These are phyloP conservation scores for Chrysotoxum bicinctum DNA, from an alignment of 2,888 invertebrate genomes.

Conservation along the genomic window DNA sequence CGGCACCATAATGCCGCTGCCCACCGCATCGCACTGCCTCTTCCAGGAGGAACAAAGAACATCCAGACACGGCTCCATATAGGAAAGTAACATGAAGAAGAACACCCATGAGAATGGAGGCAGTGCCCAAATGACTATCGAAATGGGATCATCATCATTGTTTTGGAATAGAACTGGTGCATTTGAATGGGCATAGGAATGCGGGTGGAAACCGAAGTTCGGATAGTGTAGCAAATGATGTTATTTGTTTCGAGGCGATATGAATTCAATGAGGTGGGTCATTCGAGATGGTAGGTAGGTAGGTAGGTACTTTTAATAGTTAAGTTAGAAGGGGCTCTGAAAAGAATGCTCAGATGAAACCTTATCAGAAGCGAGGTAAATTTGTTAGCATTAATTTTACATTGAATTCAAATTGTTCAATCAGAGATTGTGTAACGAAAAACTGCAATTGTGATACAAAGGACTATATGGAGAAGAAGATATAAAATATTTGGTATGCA, in stretches of 20 bases:
- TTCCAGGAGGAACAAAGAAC: slow-evolving; percentile 24
- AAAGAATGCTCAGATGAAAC: slow-evolving; percentile 2
- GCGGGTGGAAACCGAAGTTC: slow-evolving; percentile 29
- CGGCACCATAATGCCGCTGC: slow-evolving; percentile 17
- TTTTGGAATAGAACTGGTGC: slow-evolving; percentile 55
- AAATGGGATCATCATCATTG: slow-evolving; percentile 69
- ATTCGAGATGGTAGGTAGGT: slow-evolving; percentile 12
- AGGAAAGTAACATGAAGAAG: neutral
- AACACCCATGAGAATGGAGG: slow-evolving; percentile 69
- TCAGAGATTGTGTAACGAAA: slow-evolving; percentile 1
- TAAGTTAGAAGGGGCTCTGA: neutral
- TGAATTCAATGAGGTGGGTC: slow-evolving; percentile 60
- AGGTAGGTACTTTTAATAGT: neutral
- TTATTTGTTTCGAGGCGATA: slow-evolving; percentile 62
- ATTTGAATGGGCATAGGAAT: slow-evolving; percentile 50
- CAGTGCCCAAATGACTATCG: slow-evolving; percentile 49
- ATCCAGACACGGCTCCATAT: slow-evolving; percentile 1
- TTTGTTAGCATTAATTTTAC: neutral
- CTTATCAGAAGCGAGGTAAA: slow-evolving; percentile 16
- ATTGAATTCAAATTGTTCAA: slow-evolving; percentile 16
- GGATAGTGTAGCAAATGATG: slow-evolving; percentile 47
- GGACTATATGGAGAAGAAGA: neutral
- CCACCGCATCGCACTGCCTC: neutral
- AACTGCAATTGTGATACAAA: neutral
- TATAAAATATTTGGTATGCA: neutral